Percentiles rank a stretch among this genome's conserved stretches.
Evolutionary conservation across 2,113 vertebrate genomes (phyloP).

Genomic region (Asarcornis scutulata): DNA sequence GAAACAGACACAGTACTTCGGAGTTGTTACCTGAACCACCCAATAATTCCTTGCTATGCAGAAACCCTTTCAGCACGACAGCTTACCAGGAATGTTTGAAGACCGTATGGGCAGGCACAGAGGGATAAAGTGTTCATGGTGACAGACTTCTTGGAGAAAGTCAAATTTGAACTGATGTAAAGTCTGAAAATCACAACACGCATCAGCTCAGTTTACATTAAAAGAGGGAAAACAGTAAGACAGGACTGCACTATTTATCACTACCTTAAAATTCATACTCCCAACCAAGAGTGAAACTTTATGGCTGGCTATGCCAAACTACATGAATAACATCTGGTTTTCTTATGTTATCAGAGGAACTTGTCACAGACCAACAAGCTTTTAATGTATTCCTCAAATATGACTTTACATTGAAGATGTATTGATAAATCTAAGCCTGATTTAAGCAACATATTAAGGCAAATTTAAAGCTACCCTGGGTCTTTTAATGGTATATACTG

Average conservation of each 20-base stretch:
- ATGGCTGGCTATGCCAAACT: not conserved
- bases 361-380: not conserved
- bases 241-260: not conserved
- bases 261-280: not conserved
- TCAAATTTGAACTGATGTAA: constrained; percentile 95
- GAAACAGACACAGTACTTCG: accelerated
- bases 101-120: constrained; percentile 92
- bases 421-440: not conserved
- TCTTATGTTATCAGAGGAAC: not conserved
- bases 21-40: not conserved
- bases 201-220: not conserved
- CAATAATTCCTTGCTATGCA: accelerated
- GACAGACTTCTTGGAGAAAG: constrained; percentile 95
- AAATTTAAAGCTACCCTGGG: not conserved
- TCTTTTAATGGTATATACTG: not conserved
- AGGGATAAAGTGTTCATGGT: constrained; percentile 95
- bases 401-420: not conserved
- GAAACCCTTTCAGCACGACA: not conserved
- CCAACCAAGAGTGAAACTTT: not conserved
- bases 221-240: not conserved
- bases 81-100: constrained; percentile 84
- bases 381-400: not conserved
- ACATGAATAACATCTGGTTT: not conserved
- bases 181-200: constrained; percentile 77
- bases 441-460: not conserved